phyloP scores from a whole-genome alignment of 35 echinoderm and acorn worm genomes.

The Lytechinus variegatus region DNA sequence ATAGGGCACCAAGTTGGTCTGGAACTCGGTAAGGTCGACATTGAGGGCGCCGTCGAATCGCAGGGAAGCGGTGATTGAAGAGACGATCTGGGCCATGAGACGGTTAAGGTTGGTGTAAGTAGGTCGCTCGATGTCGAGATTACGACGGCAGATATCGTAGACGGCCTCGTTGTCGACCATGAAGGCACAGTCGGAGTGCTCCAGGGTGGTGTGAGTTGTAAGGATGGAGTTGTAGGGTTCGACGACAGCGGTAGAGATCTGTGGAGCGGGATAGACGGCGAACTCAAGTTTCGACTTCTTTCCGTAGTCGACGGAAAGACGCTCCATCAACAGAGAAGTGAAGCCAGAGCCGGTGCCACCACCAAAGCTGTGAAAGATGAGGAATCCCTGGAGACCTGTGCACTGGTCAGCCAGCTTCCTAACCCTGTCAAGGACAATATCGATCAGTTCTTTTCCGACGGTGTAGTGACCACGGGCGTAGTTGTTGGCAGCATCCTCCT shows the following conservation, averaged over 20 bases:
- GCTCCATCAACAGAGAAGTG: no score
- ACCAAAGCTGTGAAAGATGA: slow-evolving; percentile 83
- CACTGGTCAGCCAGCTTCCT: slow-evolving; percentile 86
- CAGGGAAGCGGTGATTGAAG: slow-evolving; percentile 64
- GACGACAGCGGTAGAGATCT: no score
- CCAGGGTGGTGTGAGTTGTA: slow-evolving; percentile 67
- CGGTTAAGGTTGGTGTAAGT: slow-evolving; percentile 72
- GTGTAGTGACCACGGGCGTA: slow-evolving; percentile 76
- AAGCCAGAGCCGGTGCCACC: neutral
- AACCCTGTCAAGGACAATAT: slow-evolving; percentile 64
- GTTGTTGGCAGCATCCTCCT: slow-evolving; percentile 49
- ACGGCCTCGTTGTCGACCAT: slow-evolving; percentile 82
- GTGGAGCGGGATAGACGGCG: no score
- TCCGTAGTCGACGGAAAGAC: no score
- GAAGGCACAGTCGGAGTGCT: slow-evolving; percentile 71
- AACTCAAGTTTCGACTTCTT: no score
- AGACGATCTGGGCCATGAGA: slow-evolving; percentile 67
- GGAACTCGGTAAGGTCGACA: slow-evolving; percentile 75
- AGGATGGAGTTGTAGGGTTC: no score
- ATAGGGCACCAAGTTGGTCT: slow-evolving; percentile 80
- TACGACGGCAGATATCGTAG: slow-evolving; percentile 62
- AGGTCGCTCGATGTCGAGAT: slow-evolving; percentile 73
- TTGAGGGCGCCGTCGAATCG: slow-evolving; percentile 67
- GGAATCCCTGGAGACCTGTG: slow-evolving; percentile 85
- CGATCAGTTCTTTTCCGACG: slow-evolving; percentile 69